Percentiles rank a stretch among this genome's conserved stretches.
phyloP scores from a whole-genome alignment of 2,797 vertebrate genomes.

The Microctenopoma steveboyesi region DNA sequence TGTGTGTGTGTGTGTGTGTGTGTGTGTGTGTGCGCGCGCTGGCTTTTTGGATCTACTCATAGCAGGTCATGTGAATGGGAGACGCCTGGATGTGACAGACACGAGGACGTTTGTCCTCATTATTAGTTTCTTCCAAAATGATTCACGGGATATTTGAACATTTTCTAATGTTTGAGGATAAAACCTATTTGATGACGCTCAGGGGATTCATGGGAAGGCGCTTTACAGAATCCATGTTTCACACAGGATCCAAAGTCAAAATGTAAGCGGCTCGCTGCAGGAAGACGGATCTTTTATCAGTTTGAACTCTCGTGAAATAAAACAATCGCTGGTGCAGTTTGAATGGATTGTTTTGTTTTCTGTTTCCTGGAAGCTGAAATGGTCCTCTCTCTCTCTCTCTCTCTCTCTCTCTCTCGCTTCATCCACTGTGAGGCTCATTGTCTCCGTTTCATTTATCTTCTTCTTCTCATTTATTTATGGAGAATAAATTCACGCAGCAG shows the following conservation, averaged over 20 bases:
- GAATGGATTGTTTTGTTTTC: constrained; percentile 28
- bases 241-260: no score
- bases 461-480: neutral
- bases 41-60: no score
- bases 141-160: neutral
- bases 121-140: neutral
- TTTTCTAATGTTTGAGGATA: no score
- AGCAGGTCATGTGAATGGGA: no score
- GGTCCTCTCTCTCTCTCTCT: constrained; percentile 9
- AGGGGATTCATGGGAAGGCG: no score
- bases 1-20: constrained; percentile 20
- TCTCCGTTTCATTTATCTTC: neutral
- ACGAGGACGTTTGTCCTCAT: no score
- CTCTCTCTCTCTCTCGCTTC: neutral
- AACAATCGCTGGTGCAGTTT: neutral
- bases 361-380: constrained; percentile 50
- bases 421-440: neutral
- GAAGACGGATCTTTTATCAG: constrained; percentile 37
- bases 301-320: neutral
- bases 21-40: no score
- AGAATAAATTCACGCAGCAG: neutral
- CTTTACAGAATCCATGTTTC: no score
- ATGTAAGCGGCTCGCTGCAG: no score
- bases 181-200: no score
- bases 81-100: no score